Conservation (phyloP, 2,113 vertebrate genomes). For the Acanthisitta chloris region DNA sequence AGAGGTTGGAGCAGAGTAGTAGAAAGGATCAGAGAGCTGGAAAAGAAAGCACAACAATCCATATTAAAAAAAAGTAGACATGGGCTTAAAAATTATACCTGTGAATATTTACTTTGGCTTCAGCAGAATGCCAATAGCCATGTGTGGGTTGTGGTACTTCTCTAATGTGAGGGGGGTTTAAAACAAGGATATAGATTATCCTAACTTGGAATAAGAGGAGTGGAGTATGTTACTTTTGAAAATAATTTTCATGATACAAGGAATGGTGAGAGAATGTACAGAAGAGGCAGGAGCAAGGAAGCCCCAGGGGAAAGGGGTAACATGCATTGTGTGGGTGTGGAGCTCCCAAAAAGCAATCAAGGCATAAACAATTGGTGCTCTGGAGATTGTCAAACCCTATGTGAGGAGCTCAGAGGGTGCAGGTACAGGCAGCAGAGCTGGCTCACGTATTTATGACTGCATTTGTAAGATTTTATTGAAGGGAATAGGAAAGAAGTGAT, state of each 20-base stretch:
- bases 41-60: not conserved
- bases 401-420: not conserved
- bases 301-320: not conserved
- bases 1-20: not conserved
- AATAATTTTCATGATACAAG: not conserved
- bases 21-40: not conserved
- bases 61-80: not conserved
- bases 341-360: not conserved
- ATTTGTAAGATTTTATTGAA: not conserved
- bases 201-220: not conserved
- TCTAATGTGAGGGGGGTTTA: fast-evolving
- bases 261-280: fast-evolving
- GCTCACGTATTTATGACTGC: not conserved
- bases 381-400: not conserved
- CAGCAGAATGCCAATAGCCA: not conserved
- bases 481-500: not conserved
- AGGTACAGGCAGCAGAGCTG: not conserved
- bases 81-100: not conserved
- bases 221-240: not conserved
- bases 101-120: not conserved
- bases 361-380: fast-evolving
- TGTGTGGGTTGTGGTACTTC: not conserved
- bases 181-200: not conserved
- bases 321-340: fast-evolving
- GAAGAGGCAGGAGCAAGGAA: not conserved